Conservation (phyloP, 1,140 invertebrate genomes). For the Drosophila rufa region DNA sequence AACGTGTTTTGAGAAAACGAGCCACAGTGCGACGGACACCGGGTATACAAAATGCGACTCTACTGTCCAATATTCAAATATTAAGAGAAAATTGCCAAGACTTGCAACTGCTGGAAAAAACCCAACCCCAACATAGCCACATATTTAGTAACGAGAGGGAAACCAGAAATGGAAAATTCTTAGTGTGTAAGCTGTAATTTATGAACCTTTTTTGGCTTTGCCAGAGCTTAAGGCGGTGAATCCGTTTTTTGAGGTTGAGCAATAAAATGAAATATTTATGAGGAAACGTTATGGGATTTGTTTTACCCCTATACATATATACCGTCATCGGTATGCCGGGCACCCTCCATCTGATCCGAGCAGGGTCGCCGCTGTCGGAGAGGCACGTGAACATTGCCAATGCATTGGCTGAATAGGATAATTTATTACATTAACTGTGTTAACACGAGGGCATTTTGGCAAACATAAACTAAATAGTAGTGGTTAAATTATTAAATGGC, state of each 20-base stretch:
- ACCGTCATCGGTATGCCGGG: slow-evolving; percentile 4
- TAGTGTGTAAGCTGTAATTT: slow-evolving; percentile 48
- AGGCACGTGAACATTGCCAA: slow-evolving; percentile 15
- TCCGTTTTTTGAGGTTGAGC: slow-evolving; percentile 72
- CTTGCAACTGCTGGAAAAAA: neutral
- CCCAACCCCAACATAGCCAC: neutral
- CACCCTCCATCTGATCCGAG: neutral
- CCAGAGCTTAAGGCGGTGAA: slow-evolving; percentile 26
- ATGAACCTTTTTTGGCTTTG: slow-evolving; percentile 65
- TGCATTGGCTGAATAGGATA: slow-evolving; percentile 50
- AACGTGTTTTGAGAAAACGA: no score
- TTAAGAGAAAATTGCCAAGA: neutral
- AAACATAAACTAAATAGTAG: slow-evolving; percentile 74
- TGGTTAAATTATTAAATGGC: slow-evolving; percentile 75
- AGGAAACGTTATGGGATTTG: slow-evolving; percentile 74
- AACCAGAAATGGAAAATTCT: slow-evolving; percentile 15
- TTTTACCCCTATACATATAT: slow-evolving; percentile 25
- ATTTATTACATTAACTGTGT: slow-evolving; percentile 73
- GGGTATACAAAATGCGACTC: neutral
- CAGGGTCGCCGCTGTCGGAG: slow-evolving; percentile 5
- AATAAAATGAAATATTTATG: slow-evolving; percentile 79
- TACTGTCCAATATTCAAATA: neutral
- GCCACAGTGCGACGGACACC: no score
- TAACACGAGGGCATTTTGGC: slow-evolving; percentile 72
- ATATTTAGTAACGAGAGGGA: neutral